These are phyloP conservation scores for Megaleporinus macrocephalus DNA, from an alignment of 2,113 vertebrate genomes.

Conservation along the genomic window DNA sequence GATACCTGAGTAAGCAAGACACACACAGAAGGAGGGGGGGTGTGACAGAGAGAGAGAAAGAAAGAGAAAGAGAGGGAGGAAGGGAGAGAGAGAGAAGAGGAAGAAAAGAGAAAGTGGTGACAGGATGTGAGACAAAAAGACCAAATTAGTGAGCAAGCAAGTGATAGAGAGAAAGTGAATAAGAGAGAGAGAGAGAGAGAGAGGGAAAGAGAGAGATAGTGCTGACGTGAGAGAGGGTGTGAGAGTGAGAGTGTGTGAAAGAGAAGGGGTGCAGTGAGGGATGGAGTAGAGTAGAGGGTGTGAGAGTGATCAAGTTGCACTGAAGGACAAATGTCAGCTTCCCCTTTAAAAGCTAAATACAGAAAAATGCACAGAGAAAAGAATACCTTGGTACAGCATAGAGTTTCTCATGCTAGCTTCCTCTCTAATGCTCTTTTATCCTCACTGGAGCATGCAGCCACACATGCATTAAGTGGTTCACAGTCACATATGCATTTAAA, in stretches of 20 bases:
- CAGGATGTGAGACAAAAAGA: not conserved
- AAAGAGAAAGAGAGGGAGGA: too few species aligned
- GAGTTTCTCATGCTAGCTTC: not conserved
- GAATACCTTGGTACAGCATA: not conserved
- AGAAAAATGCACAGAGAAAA: not conserved
- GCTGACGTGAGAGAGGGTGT: not conserved
- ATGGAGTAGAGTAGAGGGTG: not conserved
- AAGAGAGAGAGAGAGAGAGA: not conserved
- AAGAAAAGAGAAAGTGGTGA: not conserved
- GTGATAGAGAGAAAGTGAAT: not conserved
- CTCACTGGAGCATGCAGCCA: too few species aligned
- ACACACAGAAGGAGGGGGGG: too few species aligned
- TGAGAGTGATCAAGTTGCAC: constrained; percentile 2
- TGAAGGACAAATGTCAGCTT: not conserved
- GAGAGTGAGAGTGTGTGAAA: not conserved
- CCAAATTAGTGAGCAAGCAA: not conserved
- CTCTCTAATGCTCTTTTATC: not conserved
- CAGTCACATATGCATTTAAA: too few species aligned
- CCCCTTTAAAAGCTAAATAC: not conserved
- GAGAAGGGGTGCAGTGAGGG: not conserved
- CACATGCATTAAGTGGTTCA: too few species aligned
- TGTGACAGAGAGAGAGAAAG: not conserved
- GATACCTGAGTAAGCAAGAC: too few species aligned
- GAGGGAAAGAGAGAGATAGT: not conserved
- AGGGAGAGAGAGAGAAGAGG: too few species aligned